phyloP scores from a whole-genome alignment of 2,888 invertebrate species.

The Andrena praecox region DNA sequence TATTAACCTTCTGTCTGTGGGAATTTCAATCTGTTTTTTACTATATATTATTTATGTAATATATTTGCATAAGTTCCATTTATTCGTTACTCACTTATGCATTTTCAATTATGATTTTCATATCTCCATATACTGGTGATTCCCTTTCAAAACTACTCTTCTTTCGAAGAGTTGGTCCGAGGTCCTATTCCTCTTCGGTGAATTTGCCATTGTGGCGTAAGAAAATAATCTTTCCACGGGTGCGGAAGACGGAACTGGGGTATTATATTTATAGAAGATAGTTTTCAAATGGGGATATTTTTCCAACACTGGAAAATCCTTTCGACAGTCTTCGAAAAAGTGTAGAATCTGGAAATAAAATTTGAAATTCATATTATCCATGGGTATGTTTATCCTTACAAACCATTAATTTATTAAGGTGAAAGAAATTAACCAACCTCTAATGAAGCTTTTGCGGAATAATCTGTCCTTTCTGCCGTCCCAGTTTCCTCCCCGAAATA shows the following conservation, averaged over 20 bases:
- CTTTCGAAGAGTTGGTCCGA: not conserved
- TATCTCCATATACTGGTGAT: not conserved
- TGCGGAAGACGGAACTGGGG: not conserved
- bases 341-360: slow-evolving; percentile 1
- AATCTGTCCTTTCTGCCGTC: not conserved
- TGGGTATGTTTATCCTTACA: not conserved
- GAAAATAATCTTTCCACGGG: slow-evolving; percentile 6
- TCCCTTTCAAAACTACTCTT: not conserved
- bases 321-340: not conserved
- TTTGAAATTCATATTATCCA: not conserved
- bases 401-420: not conserved
- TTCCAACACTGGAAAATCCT: not conserved
- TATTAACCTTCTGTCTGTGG: not conserved
- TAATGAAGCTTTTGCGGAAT: not conserved
- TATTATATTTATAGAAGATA: not conserved
- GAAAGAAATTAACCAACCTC: not conserved
- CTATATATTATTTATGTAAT: not conserved
- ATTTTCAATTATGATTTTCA: slow-evolving; percentile 1
- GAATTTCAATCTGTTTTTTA: not conserved
- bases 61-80: not conserved
- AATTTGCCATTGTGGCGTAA: not conserved
- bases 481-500: not conserved
- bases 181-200: not conserved
- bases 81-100: not conserved
- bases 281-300: not conserved